Percentiles rank a stretch among this genome's conserved stretches.
Conservation (phyloP, 2,113 vertebrate genomes). For the Mastomys natalensis region DNA sequence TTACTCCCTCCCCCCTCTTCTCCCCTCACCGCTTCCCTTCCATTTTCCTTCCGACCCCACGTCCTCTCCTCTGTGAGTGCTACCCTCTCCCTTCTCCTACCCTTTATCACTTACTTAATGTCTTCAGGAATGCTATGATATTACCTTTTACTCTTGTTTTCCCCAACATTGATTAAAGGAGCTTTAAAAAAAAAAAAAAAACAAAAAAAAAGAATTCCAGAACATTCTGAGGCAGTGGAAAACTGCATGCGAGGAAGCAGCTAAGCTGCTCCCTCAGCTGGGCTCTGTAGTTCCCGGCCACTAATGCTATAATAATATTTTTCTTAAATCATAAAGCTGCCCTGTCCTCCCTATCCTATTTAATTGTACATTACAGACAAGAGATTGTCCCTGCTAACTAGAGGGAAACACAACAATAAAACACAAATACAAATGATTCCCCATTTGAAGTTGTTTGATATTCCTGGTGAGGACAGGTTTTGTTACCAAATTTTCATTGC, state of each 20-base stretch:
- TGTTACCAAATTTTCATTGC: background rate
- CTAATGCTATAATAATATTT: constrained; percentile 77
- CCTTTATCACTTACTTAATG: constrained; percentile 33
- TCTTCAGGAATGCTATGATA: constrained; percentile 57
- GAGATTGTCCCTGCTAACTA: constrained; percentile 63
- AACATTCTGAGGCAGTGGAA: constrained; percentile 59
- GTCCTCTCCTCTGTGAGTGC: background rate
- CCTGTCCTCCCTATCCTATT: constrained; percentile 53
- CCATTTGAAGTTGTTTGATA: constrained; percentile 61
- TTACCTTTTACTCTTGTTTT: constrained; percentile 66
- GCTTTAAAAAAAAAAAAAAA: background rate
- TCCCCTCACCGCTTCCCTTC: too few relatives aligned
- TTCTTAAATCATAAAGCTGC: constrained; percentile 72
- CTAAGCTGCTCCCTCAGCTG: constrained; percentile 67
- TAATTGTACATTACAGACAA: constrained; percentile 65
- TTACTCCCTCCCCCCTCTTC: background rate
- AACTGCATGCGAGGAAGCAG: constrained; percentile 66
- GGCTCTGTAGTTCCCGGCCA: constrained; percentile 54
- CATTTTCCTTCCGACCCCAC: too few relatives aligned
- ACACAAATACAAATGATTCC: constrained; percentile 55
- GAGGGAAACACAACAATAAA: constrained; percentile 66
- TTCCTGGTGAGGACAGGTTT: constrained; percentile 37
- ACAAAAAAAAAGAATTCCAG: constrained; percentile 66
- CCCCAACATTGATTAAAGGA: constrained; percentile 37
- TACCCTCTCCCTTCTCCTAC: background rate